Percentiles rank a stretch among this genome's conserved stretches.
Evolutionary conservation across 1,140 invertebrate species (phyloP).

Genomic region (Drosophila chauvacae): DNA sequence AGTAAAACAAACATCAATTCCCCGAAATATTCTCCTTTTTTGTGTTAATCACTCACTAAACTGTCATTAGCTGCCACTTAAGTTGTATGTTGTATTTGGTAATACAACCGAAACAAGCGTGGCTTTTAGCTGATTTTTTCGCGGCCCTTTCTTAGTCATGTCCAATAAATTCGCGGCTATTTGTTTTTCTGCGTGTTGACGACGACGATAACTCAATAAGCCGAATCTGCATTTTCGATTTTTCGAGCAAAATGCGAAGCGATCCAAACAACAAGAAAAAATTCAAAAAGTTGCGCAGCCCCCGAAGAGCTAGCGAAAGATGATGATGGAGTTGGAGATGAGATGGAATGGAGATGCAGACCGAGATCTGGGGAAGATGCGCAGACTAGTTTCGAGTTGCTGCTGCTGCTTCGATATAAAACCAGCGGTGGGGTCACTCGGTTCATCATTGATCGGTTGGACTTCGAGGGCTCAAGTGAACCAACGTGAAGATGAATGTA

Average conservation of each 20-base stretch:
- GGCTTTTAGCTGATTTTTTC: neutral
- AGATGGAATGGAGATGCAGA: neutral
- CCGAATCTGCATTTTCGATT: constrained; percentile 40
- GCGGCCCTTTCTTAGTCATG: neutral
- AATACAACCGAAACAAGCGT: neutral
- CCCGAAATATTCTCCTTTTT: neutral
- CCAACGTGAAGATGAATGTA: constrained; percentile 82
- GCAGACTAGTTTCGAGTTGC: constrained; percentile 42
- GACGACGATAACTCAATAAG: constrained; percentile 29
- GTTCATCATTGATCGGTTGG: constrained; percentile 81
- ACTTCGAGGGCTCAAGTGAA: constrained; percentile 79
- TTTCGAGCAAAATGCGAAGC: constrained; percentile 16
- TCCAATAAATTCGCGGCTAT: constrained; percentile 10
- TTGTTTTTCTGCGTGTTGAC: constrained; percentile 20
- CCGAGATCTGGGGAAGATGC: constrained; percentile 51
- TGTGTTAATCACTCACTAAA: constrained; percentile 12
- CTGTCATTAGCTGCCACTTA: constrained; percentile 12
- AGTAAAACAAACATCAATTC: neutral
- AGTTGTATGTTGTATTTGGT: neutral
- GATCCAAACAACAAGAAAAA: neutral
- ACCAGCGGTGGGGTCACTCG: constrained; percentile 67
- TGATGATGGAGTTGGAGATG: constrained; percentile 12
- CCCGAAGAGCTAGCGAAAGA: constrained; percentile 26
- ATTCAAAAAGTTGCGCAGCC: constrained; percentile 24
- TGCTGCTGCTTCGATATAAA: constrained; percentile 63